Conservation (phyloP, 2,888 invertebrate species). For the Spialia ferax region DNA sequence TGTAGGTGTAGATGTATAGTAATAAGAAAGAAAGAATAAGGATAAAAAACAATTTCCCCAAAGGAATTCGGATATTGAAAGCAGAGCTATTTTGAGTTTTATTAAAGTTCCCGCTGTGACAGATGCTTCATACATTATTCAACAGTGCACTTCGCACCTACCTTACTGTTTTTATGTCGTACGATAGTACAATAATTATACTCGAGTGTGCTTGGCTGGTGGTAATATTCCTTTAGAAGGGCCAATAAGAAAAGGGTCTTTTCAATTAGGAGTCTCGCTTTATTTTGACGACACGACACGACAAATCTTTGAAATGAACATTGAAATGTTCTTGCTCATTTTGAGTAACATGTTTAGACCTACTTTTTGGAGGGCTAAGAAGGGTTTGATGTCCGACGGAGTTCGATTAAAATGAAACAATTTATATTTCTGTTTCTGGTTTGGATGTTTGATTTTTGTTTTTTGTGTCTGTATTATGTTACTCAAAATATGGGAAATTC, state of each 20-base stretch:
- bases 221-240: constrained; percentile 48
- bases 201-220: constrained; percentile 38
- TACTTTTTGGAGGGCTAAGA: no score
- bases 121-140: constrained; percentile 64
- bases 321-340: no score
- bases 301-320: background rate
- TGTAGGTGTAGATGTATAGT: no score
- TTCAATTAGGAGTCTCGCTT: background rate
- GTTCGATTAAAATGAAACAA: no score
- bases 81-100: background rate
- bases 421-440: no score
- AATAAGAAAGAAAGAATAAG: background rate
- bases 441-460: no score
- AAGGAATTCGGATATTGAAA: background rate
- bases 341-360: no score
- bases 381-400: no score
- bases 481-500: no score
- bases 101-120: constrained; percentile 48
- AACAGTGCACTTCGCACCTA: constrained; percentile 51
- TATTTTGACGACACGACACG: background rate
- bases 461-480: no score
- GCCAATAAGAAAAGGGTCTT: constrained; percentile 16
- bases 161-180: no score
- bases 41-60: background rate
- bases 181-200: constrained; percentile 59